Evolutionary conservation across 2,888 invertebrate species (phyloP), one percentile per base, ranked within the genome.

Genomic region (Synergus laeviventris): DNA sequence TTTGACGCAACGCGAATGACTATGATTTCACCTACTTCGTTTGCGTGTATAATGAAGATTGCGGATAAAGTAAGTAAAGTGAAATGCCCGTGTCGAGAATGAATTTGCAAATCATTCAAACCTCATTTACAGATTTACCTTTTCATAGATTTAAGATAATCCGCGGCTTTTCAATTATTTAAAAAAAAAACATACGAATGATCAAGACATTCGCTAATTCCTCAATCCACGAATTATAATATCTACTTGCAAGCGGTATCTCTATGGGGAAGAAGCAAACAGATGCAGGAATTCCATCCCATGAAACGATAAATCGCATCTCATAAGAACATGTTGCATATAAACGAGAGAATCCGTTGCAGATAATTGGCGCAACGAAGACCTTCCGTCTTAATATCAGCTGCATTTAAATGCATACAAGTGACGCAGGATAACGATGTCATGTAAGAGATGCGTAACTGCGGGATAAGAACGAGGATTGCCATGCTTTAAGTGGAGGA

Each of bases 31-130:
- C 62, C 59, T 62, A 74, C 77, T 74, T 78, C 80, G 77, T 83
- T 79, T 77, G 73, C 77, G 78, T 78, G 76, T 75, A n/a, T n/a
- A n/a, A 60, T 77, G 76, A 82, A 82, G 82, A 78, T 74, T 77
- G 76, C 38, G 79, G 78, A 83, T 79, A 81, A 85, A 81, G 82
- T 84, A 85, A 84, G 81, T 77, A 82, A 75, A 76, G 74, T 73
- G 76, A 79, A 81, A 76, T 81, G 78, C 56, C 70, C 5, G 21
- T 61, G 56, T 74, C 59, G 74, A 18, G 18, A 54, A n/a, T 54
- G 49, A n/a, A 8, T 54, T 18, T 54, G 16, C 18, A 54, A 54
- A 54, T 9, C 7, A 54, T 49, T 49, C 49, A 49, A 49, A 49
- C 16, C 16, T 49, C n/a, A n/a, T n/a, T 49, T 1, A 49, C n/a